Evolutionary conservation across 2,797 vertebrate species (phyloP).

Genomic region (Alcedo quadribrachys): DNA sequence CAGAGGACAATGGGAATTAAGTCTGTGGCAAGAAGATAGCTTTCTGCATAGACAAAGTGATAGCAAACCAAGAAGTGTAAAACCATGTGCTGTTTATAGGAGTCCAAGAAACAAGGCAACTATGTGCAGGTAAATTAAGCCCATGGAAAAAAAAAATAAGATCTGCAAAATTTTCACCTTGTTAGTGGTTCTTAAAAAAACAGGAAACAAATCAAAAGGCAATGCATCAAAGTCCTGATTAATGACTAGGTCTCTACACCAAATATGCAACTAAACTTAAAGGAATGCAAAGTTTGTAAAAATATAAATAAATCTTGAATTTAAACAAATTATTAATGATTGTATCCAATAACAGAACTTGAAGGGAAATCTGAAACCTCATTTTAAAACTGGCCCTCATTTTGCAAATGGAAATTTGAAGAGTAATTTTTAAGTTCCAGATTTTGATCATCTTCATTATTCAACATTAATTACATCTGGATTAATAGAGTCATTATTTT

Average conservation of each 20-base stretch:
- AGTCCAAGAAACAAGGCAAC: not conserved
- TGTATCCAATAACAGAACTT: not conserved
- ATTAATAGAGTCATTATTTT: not conserved
- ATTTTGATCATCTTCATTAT: not conserved
- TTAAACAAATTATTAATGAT: not conserved
- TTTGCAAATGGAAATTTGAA: not conserved
- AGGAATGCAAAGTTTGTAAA: not conserved
- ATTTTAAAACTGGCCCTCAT: not conserved
- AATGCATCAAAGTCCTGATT: not conserved
- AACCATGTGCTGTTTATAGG: not conserved
- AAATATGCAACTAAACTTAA: not conserved
- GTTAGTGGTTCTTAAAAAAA: not conserved
- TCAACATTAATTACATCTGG: not conserved
- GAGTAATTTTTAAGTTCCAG: not conserved
- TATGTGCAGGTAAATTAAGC: not conserved
- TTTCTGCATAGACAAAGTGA: not conserved
- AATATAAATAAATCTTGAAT: not conserved
- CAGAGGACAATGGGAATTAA: not conserved
- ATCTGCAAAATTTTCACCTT: not conserved
- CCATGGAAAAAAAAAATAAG: accelerated
- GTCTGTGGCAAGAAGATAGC: not conserved
- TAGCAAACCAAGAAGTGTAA: not conserved
- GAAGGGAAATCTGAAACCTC: not conserved
- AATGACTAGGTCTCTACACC: not conserved
- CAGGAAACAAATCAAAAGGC: not conserved